These are phyloP conservation scores for Fabriciana adippe DNA, from an alignment of 2,888 invertebrate species.

Conservation along the genomic window DNA sequence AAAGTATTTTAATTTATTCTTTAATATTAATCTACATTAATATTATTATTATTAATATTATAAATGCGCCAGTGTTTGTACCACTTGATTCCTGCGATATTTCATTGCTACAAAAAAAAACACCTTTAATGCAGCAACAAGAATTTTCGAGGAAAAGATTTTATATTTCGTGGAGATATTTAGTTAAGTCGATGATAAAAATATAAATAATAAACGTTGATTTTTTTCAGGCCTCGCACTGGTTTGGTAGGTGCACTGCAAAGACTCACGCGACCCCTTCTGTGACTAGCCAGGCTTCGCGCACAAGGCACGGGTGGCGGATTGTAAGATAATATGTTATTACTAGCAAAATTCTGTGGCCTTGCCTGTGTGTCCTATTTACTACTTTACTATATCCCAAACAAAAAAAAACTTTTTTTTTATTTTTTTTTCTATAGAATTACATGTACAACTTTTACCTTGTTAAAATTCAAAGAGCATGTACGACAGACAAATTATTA, in stretches of 20 bases:
- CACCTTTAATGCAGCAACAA: no score
- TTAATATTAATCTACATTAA: no score
- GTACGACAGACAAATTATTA: no score
- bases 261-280: slow-evolving; percentile 69
- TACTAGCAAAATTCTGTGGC: neutral
- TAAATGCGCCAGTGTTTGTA: no score
- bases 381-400: neutral
- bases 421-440: neutral
- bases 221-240: slow-evolving; percentile 67
- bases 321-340: slow-evolving; percentile 60
- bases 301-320: slow-evolving; percentile 78
- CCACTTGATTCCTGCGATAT: no score
- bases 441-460: no score
- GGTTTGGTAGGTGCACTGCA: slow-evolving; percentile 74
- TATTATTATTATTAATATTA: no score
- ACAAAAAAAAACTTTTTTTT: neutral
- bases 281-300: slow-evolving; percentile 77
- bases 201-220: neutral
- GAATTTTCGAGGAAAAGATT: no score
- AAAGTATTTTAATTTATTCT: no score
- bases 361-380: neutral
- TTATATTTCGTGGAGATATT: no score
- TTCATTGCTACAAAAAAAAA: no score
- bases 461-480: no score
- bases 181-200: neutral